These are phyloP conservation scores for Cervus canadensis DNA, from an alignment of 2,113 vertebrate genomes.

Conservation along the genomic window DNA sequence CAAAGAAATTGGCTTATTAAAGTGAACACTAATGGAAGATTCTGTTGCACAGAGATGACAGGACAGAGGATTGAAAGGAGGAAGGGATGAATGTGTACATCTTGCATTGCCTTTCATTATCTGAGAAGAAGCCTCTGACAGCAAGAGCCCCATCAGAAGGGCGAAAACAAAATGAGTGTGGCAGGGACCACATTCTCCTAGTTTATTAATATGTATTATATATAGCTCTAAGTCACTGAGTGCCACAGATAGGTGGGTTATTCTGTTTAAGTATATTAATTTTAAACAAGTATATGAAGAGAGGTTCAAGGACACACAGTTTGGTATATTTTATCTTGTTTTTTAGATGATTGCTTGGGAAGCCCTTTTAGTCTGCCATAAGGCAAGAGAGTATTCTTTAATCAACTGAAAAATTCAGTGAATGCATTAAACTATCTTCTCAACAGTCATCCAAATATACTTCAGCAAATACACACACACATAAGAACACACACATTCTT, in stretches of 20 bases:
- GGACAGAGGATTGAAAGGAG: background rate
- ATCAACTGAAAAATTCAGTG: constrained; percentile 47
- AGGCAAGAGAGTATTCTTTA: constrained; percentile 29
- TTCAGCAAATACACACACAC: background rate
- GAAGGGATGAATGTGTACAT: background rate
- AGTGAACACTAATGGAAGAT: constrained; percentile 34
- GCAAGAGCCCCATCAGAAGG: background rate
- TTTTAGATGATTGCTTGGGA: constrained; percentile 21
- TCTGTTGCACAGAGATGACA: constrained; percentile 40
- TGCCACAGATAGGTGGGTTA: background rate
- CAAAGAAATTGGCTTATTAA: constrained; percentile 46
- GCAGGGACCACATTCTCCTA: background rate
- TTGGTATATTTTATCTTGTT: constrained; percentile 19
- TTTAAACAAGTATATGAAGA: constrained; percentile 42
- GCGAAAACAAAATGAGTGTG: background rate
- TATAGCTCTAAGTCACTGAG: background rate
- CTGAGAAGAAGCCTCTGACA: constrained; percentile 42
- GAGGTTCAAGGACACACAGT: constrained; percentile 41
- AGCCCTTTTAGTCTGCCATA: background rate
- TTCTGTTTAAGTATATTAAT: constrained; percentile 35
- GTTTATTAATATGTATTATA: constrained; percentile 39
- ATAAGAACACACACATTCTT: background rate
- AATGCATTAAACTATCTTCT: constrained; percentile 30
- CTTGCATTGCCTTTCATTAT: constrained; percentile 37
- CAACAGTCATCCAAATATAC: constrained; percentile 25